These are phyloP conservation scores for Gryon sp. DNA, from an alignment of 1,140 invertebrate species.

Conservation along the genomic window DNA sequence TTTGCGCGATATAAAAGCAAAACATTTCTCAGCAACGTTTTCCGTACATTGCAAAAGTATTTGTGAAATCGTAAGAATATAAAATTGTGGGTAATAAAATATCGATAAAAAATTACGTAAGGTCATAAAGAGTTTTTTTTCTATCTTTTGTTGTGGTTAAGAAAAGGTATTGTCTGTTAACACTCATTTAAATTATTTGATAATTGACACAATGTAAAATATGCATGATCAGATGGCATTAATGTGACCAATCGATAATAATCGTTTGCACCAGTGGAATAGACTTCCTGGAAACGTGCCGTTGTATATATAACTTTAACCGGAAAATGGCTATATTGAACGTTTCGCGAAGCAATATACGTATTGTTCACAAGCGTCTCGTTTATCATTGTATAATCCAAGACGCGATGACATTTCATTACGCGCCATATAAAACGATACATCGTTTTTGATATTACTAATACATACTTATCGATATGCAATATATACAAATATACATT, in stretches of 20 bases:
- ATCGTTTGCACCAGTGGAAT: slow-evolving; percentile 57
- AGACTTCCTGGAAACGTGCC: slow-evolving; percentile 57
- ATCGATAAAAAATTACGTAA: too few species aligned
- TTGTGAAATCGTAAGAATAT: too few species aligned
- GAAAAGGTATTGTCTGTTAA: slow-evolving; percentile 30
- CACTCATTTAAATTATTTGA: slow-evolving; percentile 51
- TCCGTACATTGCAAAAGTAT: too few species aligned
- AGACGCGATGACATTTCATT: slow-evolving; percentile 51
- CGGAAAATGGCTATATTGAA: slow-evolving; percentile 63
- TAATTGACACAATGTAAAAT: slow-evolving; percentile 54
- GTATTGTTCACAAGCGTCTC: slow-evolving; percentile 57
- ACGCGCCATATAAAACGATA: slow-evolving; percentile 34
- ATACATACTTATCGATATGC: too few species aligned
- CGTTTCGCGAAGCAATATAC: slow-evolving; percentile 50
- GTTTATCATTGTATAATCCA: slow-evolving; percentile 61
- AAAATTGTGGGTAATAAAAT: too few species aligned
- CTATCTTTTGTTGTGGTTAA: too few species aligned
- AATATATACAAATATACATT: too few species aligned
- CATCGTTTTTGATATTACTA: slow-evolving; percentile 8
- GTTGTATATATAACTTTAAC: slow-evolving; percentile 60
- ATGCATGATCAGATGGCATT: slow-evolving; percentile 51
- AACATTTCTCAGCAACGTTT: too few species aligned
- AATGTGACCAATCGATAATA: slow-evolving; percentile 61
- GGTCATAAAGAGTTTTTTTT: too few species aligned
- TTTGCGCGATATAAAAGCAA: too few species aligned